Evolutionary conservation across 2,888 invertebrate species (phyloP), one percentile per base, ranked within the genome.

Genomic region (Rotaria macrura): DNA sequence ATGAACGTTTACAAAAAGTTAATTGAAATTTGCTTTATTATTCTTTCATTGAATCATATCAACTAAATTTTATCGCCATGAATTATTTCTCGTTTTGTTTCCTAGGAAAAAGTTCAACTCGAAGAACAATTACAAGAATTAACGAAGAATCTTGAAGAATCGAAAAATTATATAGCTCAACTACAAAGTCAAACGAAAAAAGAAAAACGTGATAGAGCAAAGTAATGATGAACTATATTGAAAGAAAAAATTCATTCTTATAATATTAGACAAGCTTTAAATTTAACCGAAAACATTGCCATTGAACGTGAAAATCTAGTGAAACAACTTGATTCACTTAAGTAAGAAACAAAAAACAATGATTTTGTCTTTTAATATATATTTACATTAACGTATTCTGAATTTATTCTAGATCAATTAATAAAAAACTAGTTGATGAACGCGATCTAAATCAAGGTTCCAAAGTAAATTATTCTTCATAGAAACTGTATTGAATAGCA

Each of bases 291-390:
- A 87, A 91, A 90, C 23, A 91, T 92, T 40, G 92, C 91, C 3
- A 87, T 90, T 86, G 92, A 92, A 87, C 88, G 92, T 85, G 92
- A 92, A 88, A 90, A 89, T 87, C 88, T 92, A 54, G 91, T 92
- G 38, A 90, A 91, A 87, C 91, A 92, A 87, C 88, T 92, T 72
- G 91, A 91, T 87, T 87, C 90, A 84, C 89, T 92, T 7, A 90
- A 90, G 90, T 91, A 88, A 87, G 87, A 86, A 25, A 25, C 17
- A 14, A 3, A 49, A 43, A 43, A 29, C 17, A 29, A 43, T 47
- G 0, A 23, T 0, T 29, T 83, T 34, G 14, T 83, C 23, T n/a
- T 52, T 40, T n/a, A 84, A 23, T n/a, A n/a, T n/a, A n/a, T n/a
- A n/a, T n/a, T n/a, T n/a, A 74, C 38, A 38, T 54, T 14, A 38